phyloP scores from a whole-genome alignment of 2,888 invertebrate genomes.

The Drosophila sordidapex region DNA sequence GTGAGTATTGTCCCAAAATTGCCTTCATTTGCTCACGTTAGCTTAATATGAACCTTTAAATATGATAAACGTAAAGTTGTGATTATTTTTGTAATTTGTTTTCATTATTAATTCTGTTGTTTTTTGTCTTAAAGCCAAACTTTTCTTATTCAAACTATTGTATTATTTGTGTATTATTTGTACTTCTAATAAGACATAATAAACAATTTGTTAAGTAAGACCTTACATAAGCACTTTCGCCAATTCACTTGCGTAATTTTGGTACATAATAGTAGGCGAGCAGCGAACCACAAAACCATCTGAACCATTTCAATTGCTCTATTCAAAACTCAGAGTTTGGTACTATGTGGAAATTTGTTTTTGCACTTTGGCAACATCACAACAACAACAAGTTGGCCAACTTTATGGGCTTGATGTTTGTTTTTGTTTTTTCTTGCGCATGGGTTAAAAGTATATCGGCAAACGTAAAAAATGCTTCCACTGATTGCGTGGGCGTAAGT shows the following conservation, averaged over 20 bases:
- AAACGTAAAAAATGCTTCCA: conserved; percentile 48
- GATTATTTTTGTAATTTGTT: neutral
- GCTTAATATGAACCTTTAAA: neutral
- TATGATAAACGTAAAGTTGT: neutral
- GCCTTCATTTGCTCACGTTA: conserved; percentile 23
- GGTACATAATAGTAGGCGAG: conserved; percentile 10
- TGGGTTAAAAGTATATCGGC: conserved; percentile 39
- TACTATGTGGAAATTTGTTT: neutral
- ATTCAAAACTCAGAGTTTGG: neutral
- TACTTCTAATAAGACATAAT: neutral
- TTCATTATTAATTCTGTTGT: neutral
- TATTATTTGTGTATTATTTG: neutral
- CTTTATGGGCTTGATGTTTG: conserved; percentile 44
- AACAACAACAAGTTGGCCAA: conserved; percentile 46
- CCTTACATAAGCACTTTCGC: conserved; percentile 42
- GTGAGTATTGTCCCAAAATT: conserved; percentile 32
- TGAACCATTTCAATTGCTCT: conserved; percentile 26
- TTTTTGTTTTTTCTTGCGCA: conserved; percentile 18
- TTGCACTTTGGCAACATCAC: conserved; percentile 45
- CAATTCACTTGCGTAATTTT: conserved; percentile 42
- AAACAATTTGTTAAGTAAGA: neutral
- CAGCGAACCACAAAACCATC: conserved; percentile 39
- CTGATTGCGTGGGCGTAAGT: conserved; percentile 73
- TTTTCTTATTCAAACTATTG: neutral
- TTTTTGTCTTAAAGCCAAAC: neutral